Evolutionary conservation across 2,113 vertebrate genomes (phyloP).

Genomic region (Castor canadensis): DNA sequence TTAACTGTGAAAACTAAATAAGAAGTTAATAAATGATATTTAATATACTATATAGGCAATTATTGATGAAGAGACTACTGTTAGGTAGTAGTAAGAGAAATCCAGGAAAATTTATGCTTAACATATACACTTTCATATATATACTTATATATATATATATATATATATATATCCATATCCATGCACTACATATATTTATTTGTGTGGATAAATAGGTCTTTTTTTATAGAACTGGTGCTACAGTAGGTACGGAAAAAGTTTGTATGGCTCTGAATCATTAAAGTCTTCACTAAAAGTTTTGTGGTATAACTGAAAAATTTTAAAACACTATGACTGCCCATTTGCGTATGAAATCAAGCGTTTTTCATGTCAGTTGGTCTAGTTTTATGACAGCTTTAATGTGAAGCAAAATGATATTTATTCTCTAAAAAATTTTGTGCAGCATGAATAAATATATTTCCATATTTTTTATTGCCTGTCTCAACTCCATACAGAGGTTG

Average conservation of each 20-base stretch:
- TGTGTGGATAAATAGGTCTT: too few relatives aligned
- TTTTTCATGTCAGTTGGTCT: neutral
- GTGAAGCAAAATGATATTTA: neutral
- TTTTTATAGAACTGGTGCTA: neutral
- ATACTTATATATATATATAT: neutral
- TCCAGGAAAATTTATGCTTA: neutral
- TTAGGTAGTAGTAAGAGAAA: neutral
- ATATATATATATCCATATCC: accelerated
- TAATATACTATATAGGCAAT: neutral
- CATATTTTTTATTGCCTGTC: neutral
- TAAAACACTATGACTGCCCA: neutral
- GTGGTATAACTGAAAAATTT: neutral
- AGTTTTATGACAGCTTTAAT: neutral
- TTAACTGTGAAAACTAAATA: neutral
- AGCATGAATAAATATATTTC: neutral
- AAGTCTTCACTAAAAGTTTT: neutral
- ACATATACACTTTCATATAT: accelerated
- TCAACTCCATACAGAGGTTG: neutral
- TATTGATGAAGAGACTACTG: neutral
- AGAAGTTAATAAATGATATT: neutral
- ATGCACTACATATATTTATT: accelerated
- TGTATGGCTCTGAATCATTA: neutral
- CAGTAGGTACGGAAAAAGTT: neutral
- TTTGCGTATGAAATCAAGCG: neutral
- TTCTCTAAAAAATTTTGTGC: neutral